Evolutionary conservation across 92 coral and sea anemone genomes (phyloP).

Genomic region (Parazoanthus swiftii): DNA sequence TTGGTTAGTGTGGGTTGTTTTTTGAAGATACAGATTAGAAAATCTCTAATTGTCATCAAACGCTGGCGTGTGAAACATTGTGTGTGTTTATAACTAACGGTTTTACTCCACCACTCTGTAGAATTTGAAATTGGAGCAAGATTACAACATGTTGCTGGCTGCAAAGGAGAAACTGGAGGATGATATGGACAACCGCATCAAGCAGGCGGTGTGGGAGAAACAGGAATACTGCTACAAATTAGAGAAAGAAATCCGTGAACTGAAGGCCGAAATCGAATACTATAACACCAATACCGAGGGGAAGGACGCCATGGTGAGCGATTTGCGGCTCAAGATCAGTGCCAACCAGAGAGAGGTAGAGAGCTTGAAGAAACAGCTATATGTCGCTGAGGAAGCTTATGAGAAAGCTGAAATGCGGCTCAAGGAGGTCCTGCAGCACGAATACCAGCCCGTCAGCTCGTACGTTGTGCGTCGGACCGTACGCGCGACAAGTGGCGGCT

Average conservation of each 20-base stretch:
- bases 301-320: slow-evolving; percentile 50
- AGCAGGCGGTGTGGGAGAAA: slow-evolving; percentile 51
- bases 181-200: slow-evolving; percentile 49
- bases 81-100: background rate
- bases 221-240: slow-evolving; percentile 61
- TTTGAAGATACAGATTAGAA: background rate
- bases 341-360: slow-evolving; percentile 45
- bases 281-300: slow-evolving; percentile 46
- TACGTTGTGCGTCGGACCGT: slow-evolving; percentile 46
- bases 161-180: slow-evolving; percentile 52
- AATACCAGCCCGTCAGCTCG: slow-evolving; percentile 50
- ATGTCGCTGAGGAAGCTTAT: slow-evolving; percentile 58
- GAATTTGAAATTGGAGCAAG: slow-evolving; percentile 52
- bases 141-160: slow-evolving; percentile 36
- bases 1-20: background rate
- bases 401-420: slow-evolving; percentile 57
- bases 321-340: slow-evolving; percentile 42
- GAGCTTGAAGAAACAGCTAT: slow-evolving; percentile 48
- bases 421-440: slow-evolving; percentile 52
- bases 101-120: slow-evolving; percentile 10
- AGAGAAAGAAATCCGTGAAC: slow-evolving; percentile 59
- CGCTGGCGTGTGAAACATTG: background rate
- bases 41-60: background rate
- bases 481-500: background rate
- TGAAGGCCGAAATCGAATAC: slow-evolving; percentile 56